phyloP scores from a whole-genome alignment of 1,140 invertebrate species.

The Bombus confusus region DNA sequence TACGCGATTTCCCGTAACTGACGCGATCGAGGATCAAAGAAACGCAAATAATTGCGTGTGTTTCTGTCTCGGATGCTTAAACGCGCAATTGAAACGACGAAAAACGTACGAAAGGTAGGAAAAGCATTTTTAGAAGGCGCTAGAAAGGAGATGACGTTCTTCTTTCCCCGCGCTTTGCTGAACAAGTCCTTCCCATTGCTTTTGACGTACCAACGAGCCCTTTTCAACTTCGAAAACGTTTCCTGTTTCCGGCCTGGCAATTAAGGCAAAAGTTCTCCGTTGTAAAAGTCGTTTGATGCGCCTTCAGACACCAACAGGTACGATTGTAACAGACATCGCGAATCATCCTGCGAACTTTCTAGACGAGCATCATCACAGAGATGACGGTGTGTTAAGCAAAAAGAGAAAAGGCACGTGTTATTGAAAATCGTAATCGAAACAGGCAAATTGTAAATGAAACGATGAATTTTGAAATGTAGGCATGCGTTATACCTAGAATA shows the following conservation, averaged over 20 bases:
- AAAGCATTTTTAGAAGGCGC: not conserved
- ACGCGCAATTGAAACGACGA: not conserved
- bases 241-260: constrained; percentile 64
- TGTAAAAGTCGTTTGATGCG: constrained; percentile 47
- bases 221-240: constrained; percentile 53
- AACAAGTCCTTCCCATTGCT: constrained; percentile 2
- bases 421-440: not conserved
- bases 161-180: not conserved
- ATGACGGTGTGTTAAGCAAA: not conserved
- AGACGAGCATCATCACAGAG: not conserved
- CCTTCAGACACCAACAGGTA: not conserved
- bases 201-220: constrained; percentile 34
- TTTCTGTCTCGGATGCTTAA: not conserved
- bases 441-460: too few relatives aligned
- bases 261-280: constrained; percentile 53
- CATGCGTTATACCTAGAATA: too few relatives aligned
- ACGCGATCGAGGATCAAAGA: not conserved
- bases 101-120: not conserved
- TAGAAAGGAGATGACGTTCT: not conserved
- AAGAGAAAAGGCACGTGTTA: not conserved
- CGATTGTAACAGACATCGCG: not conserved
- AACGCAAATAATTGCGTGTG: not conserved
- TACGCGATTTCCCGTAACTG: too few relatives aligned
- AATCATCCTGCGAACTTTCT: not conserved
- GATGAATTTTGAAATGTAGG: too few relatives aligned